Evolutionary conservation across 2,888 invertebrate genomes (phyloP).

Genomic region (Epsilonema sp.): DNA sequence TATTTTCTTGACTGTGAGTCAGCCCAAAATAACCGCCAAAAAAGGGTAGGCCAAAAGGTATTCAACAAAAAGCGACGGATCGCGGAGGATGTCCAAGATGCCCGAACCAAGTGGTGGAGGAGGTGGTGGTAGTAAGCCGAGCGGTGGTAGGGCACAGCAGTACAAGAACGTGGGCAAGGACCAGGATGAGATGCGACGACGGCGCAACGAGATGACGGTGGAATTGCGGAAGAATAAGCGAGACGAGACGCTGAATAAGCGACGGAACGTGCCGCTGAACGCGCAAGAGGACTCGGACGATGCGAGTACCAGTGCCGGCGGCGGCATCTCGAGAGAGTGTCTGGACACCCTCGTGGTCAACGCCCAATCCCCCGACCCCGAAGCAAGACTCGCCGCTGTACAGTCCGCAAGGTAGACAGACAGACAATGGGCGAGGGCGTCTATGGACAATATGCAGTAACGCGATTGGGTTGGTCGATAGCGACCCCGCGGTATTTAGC

Average conservation of each 20-base stretch:
- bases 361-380: slow-evolving; percentile 54
- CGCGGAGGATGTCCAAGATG: neutral
- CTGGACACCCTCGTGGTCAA: slow-evolving; percentile 63
- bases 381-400: slow-evolving; percentile 66
- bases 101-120: neutral
- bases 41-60: no score
- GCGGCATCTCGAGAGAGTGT: slow-evolving; percentile 13
- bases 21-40: no score
- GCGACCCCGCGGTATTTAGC: no score
- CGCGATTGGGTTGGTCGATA: no score
- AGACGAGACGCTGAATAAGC: slow-evolving; percentile 83
- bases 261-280: slow-evolving; percentile 65
- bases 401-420: slow-evolving; percentile 50
- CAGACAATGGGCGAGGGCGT: no score
- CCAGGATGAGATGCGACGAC: slow-evolving; percentile 86
- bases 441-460: no score
- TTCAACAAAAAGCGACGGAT: no score
- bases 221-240: slow-evolving; percentile 93
- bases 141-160: slow-evolving; percentile 10
- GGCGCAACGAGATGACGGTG: slow-evolving; percentile 74
- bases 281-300: slow-evolving; percentile 3
- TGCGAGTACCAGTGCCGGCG: slow-evolving; percentile 25
- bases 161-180: slow-evolving; percentile 99
- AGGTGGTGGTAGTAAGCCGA: neutral
- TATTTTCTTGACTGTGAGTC: no score